Percentiles rank a stretch among this genome's conserved stretches.
These are phyloP conservation scores for Drosophila bunnanda DNA, from an alignment of 2,888 invertebrate species.

Conservation along the genomic window DNA sequence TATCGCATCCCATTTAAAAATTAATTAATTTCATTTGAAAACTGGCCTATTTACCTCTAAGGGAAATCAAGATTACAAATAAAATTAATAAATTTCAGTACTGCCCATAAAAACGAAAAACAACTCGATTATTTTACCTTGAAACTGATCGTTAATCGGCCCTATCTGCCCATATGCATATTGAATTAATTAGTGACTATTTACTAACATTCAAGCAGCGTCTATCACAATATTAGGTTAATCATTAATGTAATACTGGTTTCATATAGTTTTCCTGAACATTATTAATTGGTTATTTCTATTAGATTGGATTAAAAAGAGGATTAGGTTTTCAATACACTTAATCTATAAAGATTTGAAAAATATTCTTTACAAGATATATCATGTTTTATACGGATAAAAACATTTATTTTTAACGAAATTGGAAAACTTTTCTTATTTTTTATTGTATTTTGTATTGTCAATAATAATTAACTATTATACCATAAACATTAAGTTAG, in stretches of 20 bases:
- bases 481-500: neutral
- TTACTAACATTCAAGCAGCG: neutral
- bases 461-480: too few species aligned
- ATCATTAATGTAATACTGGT: neutral
- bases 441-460: neutral
- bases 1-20: neutral
- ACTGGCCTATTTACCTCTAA: neutral
- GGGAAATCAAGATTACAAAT: conserved; percentile 3
- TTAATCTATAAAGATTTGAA: too few species aligned
- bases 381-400: too few species aligned
- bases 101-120: conserved; percentile 3
- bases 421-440: too few species aligned
- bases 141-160: conserved; percentile 16
- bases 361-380: too few species aligned
- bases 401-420: too few species aligned
- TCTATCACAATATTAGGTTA: neutral
- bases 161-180: conserved; percentile 32
- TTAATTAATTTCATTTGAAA: neutral
- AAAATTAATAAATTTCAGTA: neutral
- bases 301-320: neutral
- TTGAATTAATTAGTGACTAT: conserved; percentile 21
- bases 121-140: conserved; percentile 23
- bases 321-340: too few species aligned
- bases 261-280: neutral
- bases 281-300: neutral